Base-by-base conservation (phyloP, 2,113 vertebrate genomes). In the Oceanodroma tethys region DNA sequence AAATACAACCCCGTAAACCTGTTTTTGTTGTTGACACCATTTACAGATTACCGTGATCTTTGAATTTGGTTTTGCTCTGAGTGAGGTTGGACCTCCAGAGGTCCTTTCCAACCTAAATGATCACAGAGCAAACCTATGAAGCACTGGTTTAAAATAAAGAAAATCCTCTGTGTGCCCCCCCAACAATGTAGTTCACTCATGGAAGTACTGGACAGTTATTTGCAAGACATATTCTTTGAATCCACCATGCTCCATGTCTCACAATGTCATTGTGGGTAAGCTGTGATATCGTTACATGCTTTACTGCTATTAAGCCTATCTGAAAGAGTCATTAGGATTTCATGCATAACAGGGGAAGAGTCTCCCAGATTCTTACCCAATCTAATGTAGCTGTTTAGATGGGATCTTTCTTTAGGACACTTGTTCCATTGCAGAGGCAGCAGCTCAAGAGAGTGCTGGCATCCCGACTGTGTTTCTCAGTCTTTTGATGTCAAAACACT, bases 151-250 rank as follows among this genome's bases (percentile, higher is more conserved):
- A 53, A 91, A 88, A 45, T 4, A 40, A 65, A 58, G 14, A 53
- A 29, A n/a, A 23, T 14, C 6, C 29, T 11, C 18, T 29, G 2
- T 52, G 50, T 20, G 16, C 3, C 12, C 4, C 5, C 15, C 2
- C 15, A 63, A 10, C 11, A 30, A 27, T 3, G 7, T 6, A n/a
- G 7, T 36, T 72, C 32, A 50, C 8, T 42, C 9, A 11, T 21
- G 40, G 58, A 74, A 73, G 7, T 30, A 13, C 4, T 50, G 29
- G 38, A 72, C 7, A 14, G 10, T 11, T 81, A 20, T 47, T 80
- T 80, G 29, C 12, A 74, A 55, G 29, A 30, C 2, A 2, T 22
- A 23, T 20, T 36, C 16, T 74, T 40, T 60, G 48, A 65, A 66
- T 50, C 16, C 29, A 34, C n/a, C 27, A 6, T 25, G 48, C 12